Conservation (phyloP, 2,888 invertebrate genomes). For the Orgyia antiqua region DNA sequence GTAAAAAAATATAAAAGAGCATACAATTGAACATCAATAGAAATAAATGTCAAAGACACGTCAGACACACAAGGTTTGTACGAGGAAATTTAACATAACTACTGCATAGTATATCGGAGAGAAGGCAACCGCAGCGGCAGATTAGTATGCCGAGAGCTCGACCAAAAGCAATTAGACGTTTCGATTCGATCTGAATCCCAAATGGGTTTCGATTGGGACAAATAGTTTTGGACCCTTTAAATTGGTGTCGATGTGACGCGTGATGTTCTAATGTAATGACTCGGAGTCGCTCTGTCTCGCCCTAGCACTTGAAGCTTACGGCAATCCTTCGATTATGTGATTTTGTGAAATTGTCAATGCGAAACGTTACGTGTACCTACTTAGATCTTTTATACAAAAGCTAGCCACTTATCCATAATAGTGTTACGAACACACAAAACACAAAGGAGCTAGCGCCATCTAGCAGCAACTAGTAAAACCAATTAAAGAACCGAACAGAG, state of each 20-base stretch:
- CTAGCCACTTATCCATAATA: no score
- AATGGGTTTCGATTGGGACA: constrained; percentile 42
- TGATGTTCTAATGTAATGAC: constrained; percentile 36
- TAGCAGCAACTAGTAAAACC: no score
- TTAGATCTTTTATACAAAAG: no score
- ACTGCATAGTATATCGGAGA: constrained; percentile 9
- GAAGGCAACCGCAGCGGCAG: constrained; percentile 18
- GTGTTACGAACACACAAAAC: no score
- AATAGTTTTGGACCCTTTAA: constrained; percentile 32
- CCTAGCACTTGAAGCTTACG: constrained; percentile 21
- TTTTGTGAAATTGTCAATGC: constrained; percentile 20
- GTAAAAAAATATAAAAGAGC: no score
- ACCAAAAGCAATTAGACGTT: constrained; percentile 60
- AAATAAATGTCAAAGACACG: no score
- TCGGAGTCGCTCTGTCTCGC: no score
- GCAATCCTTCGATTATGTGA: constrained; percentile 23
- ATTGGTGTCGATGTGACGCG: constrained; percentile 34
- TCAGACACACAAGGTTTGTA: no score
- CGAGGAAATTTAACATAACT: constrained; percentile 10
- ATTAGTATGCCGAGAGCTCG: constrained; percentile 50
- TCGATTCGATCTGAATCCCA: constrained; percentile 52
- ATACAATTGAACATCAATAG: no score
- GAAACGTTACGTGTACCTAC: no score
- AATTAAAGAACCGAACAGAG: no score
- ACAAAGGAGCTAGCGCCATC: no score